Evolutionary conservation across 1,140 invertebrate species (phyloP).

Genomic region (Ephestia elutella): DNA sequence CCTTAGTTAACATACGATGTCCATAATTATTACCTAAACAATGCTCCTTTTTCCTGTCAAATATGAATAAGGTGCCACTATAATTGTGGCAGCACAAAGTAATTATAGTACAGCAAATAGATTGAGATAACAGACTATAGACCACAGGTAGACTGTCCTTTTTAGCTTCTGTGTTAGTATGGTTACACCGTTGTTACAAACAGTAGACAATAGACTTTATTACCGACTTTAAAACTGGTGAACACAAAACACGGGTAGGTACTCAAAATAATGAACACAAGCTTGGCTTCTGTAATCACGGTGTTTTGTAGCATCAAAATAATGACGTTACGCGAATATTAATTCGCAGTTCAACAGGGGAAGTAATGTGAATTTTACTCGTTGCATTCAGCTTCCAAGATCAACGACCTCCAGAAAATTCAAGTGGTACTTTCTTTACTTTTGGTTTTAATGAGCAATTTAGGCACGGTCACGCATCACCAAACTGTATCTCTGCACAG

Average conservation of each 20-base stretch:
- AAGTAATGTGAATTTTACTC: neutral
- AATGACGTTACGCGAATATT: neutral
- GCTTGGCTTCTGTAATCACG: neutral
- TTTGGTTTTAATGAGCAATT: neutral
- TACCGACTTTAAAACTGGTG: no score
- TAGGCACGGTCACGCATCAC: conserved; percentile 1
- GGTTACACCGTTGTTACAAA: no score
- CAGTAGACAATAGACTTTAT: no score
- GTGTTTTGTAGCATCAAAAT: neutral
- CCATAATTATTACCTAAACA: neutral
- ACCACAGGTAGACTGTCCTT: no score
- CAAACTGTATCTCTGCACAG: neutral
- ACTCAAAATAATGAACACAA: neutral
- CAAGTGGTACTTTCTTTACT: neutral
- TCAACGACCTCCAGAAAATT: neutral
- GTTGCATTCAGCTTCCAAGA: neutral
- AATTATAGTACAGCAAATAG: neutral
- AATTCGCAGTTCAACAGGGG: neutral
- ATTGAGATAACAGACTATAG: no score
- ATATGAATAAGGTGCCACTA: neutral
- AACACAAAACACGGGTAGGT: no score
- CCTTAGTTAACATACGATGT: neutral
- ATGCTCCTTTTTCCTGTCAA: neutral
- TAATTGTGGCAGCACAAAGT: neutral
- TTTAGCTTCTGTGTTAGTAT: no score